phyloP scores from a whole-genome alignment of 2,797 vertebrate species.

The Nannoperca australis region DNA sequence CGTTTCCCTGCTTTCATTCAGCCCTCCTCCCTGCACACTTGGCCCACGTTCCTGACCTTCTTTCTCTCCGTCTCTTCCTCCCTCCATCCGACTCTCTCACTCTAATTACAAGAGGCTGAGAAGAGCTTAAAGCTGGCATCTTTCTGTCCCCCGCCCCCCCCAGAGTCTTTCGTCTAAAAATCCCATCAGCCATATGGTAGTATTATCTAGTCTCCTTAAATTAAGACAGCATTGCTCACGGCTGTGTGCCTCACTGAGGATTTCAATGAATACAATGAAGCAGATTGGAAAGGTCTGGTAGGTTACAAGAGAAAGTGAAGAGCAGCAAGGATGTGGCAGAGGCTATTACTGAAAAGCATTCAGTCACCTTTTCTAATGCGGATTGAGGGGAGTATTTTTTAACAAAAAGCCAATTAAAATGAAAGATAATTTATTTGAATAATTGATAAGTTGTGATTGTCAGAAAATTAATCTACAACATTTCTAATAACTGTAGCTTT shows the following conservation, averaged over 20 bases:
- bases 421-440: background rate
- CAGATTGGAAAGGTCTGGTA: constrained; percentile 51
- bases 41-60: constrained; percentile 45
- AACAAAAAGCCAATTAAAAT: background rate
- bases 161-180: constrained; percentile 49
- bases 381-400: background rate
- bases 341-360: constrained; percentile 22
- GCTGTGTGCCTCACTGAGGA: constrained; percentile 49
- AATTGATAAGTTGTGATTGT: background rate
- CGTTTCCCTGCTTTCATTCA: constrained; percentile 25
- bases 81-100: constrained; percentile 37
- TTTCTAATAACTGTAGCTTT: background rate
- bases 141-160: constrained; percentile 21
- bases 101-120: constrained; percentile 68
- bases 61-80: constrained; percentile 35
- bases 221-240: constrained; percentile 38
- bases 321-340: background rate
- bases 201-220: constrained; percentile 62
- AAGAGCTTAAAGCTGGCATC: constrained; percentile 58
- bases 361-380: background rate
- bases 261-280: constrained; percentile 62
- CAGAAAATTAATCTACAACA: background rate
- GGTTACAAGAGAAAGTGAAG: constrained; percentile 36
- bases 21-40: constrained; percentile 28
- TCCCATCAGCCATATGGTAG: constrained; percentile 70